Evolutionary conservation across 23 tunicate genomes (phyloP).

Genomic region (Clavelina lepadiformis): DNA sequence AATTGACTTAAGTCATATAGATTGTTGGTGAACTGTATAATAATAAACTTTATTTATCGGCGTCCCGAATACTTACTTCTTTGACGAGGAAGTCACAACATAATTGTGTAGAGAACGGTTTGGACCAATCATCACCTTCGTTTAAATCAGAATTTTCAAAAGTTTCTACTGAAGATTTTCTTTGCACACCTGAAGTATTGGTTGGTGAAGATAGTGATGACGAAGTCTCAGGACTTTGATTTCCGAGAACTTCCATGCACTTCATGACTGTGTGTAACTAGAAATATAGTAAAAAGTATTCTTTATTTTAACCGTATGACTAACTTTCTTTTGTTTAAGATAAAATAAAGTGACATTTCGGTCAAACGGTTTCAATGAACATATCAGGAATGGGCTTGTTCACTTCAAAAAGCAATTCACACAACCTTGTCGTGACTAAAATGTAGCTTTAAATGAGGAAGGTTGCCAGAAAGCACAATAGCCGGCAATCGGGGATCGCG

Average conservation of each 20-base stretch:
- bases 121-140: no score
- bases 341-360: not conserved
- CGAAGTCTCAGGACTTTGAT: not conserved
- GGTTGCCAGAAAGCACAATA: slow-evolving; percentile 47
- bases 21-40: no score
- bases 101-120: slow-evolving; percentile 33
- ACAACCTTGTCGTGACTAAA: slow-evolving; percentile 59
- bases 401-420: not conserved
- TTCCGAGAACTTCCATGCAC: slow-evolving; percentile 29
- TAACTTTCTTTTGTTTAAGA: not conserved
- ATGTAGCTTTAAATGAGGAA: slow-evolving; percentile 72
- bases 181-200: no score
- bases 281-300: slow-evolving; percentile 6
- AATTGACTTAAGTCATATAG: no score
- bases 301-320: no score
- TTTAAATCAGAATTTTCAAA: no score
- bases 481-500: slow-evolving; percentile 73
- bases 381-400: not conserved
- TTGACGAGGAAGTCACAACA: slow-evolving; percentile 43
- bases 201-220: no score
- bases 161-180: no score
- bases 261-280: slow-evolving; percentile 43
- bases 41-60: no score
- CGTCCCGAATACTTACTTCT: slow-evolving; percentile 28
- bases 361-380: not conserved